Evolutionary conservation across 1,140 invertebrate species (phyloP).

Genomic region (Polypedilum vanderplanki): DNA sequence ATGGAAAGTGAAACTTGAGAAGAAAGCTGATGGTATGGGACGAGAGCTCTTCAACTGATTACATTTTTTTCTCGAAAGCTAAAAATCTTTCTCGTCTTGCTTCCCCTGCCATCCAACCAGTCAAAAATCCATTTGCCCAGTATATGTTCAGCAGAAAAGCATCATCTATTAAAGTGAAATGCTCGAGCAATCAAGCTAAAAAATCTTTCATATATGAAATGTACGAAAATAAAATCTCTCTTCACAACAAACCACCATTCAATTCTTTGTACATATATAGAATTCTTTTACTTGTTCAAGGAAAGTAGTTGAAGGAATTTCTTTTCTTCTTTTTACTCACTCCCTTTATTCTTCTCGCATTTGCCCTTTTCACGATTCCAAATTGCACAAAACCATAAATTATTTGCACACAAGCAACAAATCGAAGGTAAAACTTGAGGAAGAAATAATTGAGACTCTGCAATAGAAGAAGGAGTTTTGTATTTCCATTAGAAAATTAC

Average conservation of each 20-base stretch:
- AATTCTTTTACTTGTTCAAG: background rate
- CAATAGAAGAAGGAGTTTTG: conserved; percentile 25
- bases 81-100: conserved; percentile 2
- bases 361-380: background rate
- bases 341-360: too few relatives aligned
- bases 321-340: too few relatives aligned
- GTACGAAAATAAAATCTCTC: too few relatives aligned
- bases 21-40: background rate
- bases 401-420: conserved; percentile 16
- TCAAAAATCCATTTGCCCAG: background rate
- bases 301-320: background rate
- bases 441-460: background rate
- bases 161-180: conserved; percentile 1
- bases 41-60: conserved; percentile 25
- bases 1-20: conserved; percentile 22
- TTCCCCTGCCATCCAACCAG: background rate
- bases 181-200: conserved; percentile 5
- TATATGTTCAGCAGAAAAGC: background rate
- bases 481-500: conserved; percentile 23
- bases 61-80: conserved; percentile 21
- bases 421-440: too few relatives aligned
- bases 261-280: too few relatives aligned
- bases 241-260: background rate
- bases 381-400: conserved; percentile 22
- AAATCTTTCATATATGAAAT: background rate